These are phyloP conservation scores for Aromia moschata DNA, from an alignment of 2,888 invertebrate species.

Conservation along the genomic window DNA sequence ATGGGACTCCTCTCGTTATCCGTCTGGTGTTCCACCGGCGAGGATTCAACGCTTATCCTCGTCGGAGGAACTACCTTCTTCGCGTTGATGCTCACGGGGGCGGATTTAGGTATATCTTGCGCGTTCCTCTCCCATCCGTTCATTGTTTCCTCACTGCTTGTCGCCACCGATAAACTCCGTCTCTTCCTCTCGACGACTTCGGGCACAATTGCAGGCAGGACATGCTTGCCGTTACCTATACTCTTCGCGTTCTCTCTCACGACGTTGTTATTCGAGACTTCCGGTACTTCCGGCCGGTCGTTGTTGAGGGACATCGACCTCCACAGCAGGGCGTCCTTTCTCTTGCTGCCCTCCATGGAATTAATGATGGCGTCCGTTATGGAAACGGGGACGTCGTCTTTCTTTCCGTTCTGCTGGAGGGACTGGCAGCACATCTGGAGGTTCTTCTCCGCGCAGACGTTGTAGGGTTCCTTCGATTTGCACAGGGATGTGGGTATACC, in stretches of 20 bases:
- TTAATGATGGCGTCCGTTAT: slow-evolving; percentile 40
- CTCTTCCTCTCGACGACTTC: slow-evolving; percentile 20
- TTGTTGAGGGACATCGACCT: slow-evolving; percentile 21
- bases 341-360: slow-evolving; percentile 36
- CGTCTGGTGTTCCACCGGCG: too few relatives aligned
- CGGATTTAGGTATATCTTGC: not conserved
- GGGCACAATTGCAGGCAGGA: slow-evolving; percentile 20
- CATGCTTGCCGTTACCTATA: slow-evolving; percentile 19
- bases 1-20: not conserved
- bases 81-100: not conserved
- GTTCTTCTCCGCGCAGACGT: slow-evolving; percentile 34
- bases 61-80: too few relatives aligned
- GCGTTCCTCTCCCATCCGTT: not conserved
- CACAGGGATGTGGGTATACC: slow-evolving; percentile 42
- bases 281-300: not conserved
- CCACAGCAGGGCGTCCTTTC: slow-evolving; percentile 20
- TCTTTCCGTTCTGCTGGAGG: slow-evolving; percentile 13
- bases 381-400: slow-evolving; percentile 30
- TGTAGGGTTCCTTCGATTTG: slow-evolving; percentile 38
- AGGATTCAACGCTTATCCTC: slow-evolving; percentile 24
- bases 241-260: not conserved
- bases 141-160: not conserved
- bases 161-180: not conserved
- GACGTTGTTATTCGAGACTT: not conserved
- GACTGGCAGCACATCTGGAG: slow-evolving; percentile 32